Conservation (phyloP, 2,888 invertebrate genomes). For the Clunio marinus region DNA sequence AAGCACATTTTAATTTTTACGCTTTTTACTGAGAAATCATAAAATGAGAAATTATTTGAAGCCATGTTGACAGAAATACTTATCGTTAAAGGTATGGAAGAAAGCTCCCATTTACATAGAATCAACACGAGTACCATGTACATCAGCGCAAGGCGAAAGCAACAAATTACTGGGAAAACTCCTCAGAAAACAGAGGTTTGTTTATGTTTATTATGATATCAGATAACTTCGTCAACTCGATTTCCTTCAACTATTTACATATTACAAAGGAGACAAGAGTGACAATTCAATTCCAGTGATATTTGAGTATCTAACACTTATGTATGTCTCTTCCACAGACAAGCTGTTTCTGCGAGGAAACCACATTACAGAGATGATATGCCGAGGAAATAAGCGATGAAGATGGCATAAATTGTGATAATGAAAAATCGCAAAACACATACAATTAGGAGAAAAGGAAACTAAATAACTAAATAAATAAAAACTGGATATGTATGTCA, state of each 20-base stretch:
- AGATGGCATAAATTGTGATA: not conserved
- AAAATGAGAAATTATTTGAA: too few species aligned
- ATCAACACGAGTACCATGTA: conserved; percentile 62
- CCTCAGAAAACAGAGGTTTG: conserved; percentile 31
- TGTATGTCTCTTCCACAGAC: conserved; percentile 17
- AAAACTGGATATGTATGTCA: too few species aligned
- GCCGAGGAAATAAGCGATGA: not conserved
- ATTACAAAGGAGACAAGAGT: too few species aligned
- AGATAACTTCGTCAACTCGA: conserved; percentile 14
- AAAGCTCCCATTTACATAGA: conserved; percentile 57
- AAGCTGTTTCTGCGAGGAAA: conserved; percentile 32
- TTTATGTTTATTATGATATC: not conserved
- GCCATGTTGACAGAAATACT: not conserved
- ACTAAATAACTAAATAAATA: too few species aligned
- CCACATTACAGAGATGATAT: conserved; percentile 28
- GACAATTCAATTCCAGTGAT: too few species aligned
- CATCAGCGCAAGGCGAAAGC: conserved; percentile 56
- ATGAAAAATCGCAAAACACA: conserved; percentile 1
- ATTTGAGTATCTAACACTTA: too few species aligned
- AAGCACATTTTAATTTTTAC: too few species aligned
- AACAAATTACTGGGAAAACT: conserved; percentile 14
- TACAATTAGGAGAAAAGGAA: not conserved
- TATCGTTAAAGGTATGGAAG: conserved; percentile 49
- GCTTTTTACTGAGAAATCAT: too few species aligned
- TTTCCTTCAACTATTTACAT: not conserved